phyloP scores from a whole-genome alignment of 2,797 vertebrate species.

The Alcedo quadribrachys region DNA sequence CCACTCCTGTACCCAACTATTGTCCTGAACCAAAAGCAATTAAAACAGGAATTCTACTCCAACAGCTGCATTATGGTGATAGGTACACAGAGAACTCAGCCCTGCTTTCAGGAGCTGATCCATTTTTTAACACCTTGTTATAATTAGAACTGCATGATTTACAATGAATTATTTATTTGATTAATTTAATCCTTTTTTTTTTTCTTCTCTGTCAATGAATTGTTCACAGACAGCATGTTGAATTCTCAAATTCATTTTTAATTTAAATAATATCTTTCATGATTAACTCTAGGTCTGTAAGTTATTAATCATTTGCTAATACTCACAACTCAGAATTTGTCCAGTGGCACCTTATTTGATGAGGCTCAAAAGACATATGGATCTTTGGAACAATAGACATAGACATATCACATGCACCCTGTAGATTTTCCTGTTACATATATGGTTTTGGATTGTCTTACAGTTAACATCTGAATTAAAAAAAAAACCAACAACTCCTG shows the following conservation, averaged over 20 bases:
- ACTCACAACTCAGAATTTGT: background rate
- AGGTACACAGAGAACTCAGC: background rate
- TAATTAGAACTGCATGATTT: constrained; percentile 44
- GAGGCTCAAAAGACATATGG: background rate
- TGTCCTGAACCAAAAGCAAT: constrained; percentile 51
- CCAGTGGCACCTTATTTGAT: background rate
- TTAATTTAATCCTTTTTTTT: constrained; percentile 42
- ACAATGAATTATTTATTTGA: constrained; percentile 65
- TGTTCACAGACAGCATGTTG: background rate
- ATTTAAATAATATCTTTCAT: constrained; percentile 33
- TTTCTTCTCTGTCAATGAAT: constrained; percentile 12
- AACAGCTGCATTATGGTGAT: constrained; percentile 22
- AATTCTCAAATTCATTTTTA: constrained; percentile 53
- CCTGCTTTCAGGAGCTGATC: background rate
- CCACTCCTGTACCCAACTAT: background rate
- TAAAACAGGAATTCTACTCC: constrained; percentile 37
- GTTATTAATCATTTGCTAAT: constrained; percentile 24
- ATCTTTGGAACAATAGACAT: background rate
- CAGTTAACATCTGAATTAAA: background rate
- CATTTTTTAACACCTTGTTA: constrained; percentile 55
- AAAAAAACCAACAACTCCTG: background rate
- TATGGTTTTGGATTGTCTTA: background rate
- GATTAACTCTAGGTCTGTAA: background rate
- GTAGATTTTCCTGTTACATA: background rate
- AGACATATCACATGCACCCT: background rate